Evolutionary conservation across 2,113 vertebrate genomes (phyloP).

Genomic region (Dromas ardeola): DNA sequence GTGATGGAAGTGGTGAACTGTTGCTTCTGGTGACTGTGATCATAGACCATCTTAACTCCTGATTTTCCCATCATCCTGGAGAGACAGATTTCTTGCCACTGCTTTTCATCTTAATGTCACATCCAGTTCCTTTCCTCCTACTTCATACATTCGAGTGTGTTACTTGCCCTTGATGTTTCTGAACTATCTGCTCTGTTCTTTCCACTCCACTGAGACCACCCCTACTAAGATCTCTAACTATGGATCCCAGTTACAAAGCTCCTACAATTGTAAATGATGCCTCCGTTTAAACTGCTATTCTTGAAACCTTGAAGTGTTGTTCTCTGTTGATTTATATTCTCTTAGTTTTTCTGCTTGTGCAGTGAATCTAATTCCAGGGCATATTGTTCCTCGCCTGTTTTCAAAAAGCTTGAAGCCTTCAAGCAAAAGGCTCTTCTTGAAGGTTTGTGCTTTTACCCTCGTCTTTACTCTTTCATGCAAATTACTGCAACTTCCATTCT

Average conservation of each 20-base stretch:
- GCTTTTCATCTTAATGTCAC: background rate
- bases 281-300: background rate
- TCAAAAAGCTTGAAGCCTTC: background rate
- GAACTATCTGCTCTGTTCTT: background rate
- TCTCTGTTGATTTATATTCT: background rate
- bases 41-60: background rate
- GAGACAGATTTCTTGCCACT: background rate
- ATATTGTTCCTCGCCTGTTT: background rate
- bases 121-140: background rate
- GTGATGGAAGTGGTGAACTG: background rate
- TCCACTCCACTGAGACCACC: background rate
- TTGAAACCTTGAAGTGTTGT: background rate
- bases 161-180: background rate
- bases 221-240: background rate
- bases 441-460: background rate
- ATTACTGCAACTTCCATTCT: background rate
- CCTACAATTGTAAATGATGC: background rate
- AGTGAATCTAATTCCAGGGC: background rate
- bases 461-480: background rate
- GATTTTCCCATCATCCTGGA: background rate
- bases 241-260: background rate
- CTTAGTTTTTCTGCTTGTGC: background rate
- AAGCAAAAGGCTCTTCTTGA: background rate
- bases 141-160: background rate
- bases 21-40: background rate